Evolutionary conservation across 2,113 vertebrate genomes (phyloP), one percentile per base, ranked within the genome.

Genomic region (Amblyornis subalaris): DNA sequence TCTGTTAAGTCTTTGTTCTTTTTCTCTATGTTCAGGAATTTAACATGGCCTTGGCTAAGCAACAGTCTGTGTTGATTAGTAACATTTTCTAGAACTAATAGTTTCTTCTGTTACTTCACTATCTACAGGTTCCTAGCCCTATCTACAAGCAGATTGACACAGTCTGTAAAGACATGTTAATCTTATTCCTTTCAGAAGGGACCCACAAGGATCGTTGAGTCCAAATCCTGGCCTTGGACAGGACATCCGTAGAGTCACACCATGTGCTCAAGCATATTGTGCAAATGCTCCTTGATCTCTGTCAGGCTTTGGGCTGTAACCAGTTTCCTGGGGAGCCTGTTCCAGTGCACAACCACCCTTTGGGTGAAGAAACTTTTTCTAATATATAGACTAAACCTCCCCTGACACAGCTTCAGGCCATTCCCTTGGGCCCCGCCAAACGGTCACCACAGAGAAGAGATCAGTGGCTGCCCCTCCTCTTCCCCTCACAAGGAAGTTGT

Each of bases 181-280:
- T 62, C 60, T 58, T 61, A 38, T 38, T 38, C 25, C 58, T 28
- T 38, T 38, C 36, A 38, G 36, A 38, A 38, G 35, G 28, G 19
- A 47, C 40, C 40, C 29, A 48, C 19, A 65, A 29, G 15, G n/a
- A 40, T 48, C 5, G 3, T 7, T 65, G 23, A 40, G 9, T 47
- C 23, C 23, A 47, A 15, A 12, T 54, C 29, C n/a, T 47, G n/a
- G 15, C 29, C 23, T 65, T 74, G 29, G 23, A n/a, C 9, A 40
- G 7, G 9, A 24, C 12, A 10, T 19, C 23, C 3, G 0, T 33
- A 47, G 22, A 33, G 9, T 33, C 9, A 28, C 28, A 38, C 7
- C 12, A 40, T 73, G 7, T n/a, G 22, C n/a, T 73, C 1, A 0
- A 64, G 26, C 0, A 0, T 47, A 38, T 8, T 73, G 28, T 55